Base-by-base conservation (phyloP, 2,888 invertebrate genomes). In the Cyaniris semiargus region DNA sequence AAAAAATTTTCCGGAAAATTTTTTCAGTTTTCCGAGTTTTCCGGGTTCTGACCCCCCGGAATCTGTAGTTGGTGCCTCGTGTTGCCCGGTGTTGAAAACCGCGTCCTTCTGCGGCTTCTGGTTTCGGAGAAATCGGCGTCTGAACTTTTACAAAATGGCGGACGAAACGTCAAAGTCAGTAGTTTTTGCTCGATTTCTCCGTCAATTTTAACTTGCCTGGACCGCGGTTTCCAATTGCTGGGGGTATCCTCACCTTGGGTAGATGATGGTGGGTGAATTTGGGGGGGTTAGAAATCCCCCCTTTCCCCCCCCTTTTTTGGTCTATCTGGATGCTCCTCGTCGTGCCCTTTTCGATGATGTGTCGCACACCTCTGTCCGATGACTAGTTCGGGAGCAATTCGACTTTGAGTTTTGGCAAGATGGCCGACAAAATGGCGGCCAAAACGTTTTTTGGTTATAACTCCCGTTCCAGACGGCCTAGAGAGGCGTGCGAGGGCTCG, bases 341-440 rank as follows among this genome's bases (percentile, higher is more conserved):
- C 4, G 5, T 4, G 56, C 18, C 56, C 56, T 56, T 4, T 56
- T 0, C 0, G 0, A 53, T 4, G 56, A n/a, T n/a, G 6, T 56
- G n/a, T 56, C 56, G 56, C 70, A 4, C 70, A 5, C 4, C 10
- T 0, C 13, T 27, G 15, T 70, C 0, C 70, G 70, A 15, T 5
- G 2, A 0, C 27, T 8, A 18, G 70, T 27, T 70, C 27, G 13
- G 70, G 70, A 70, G 70, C 13, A 7, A 23, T 70, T 3, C 0
- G 23, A 10, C 13, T 70, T 31, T 23, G 0, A 70, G 27, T 0
- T 8, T 70, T 70, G 18, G 0, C 70, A 56, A 56, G 3, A 56
- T 56, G 56, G 56, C 56, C 56, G 56, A 5, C 56, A 70, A 70
- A 27, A 70, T 70, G 70, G 70, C 70, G 27, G 70, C 15, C 27